Evolutionary conservation across 2,797 vertebrate genomes (phyloP).

Genomic region (Scleropages formosus): DNA sequence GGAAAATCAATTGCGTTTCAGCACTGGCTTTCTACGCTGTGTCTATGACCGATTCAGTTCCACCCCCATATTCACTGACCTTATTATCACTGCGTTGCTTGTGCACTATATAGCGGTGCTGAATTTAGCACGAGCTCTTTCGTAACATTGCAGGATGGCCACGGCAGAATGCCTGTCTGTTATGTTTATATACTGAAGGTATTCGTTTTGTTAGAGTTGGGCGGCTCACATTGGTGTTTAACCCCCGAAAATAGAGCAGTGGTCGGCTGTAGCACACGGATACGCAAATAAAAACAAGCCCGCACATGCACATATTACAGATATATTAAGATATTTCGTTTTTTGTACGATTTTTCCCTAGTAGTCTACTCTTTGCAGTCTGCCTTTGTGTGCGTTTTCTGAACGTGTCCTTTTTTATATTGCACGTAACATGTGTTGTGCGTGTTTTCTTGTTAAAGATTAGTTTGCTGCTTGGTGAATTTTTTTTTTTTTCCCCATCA

Average conservation of each 20-base stretch:
- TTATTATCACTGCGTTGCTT: neutral
- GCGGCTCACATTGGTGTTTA: neutral
- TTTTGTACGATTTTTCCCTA: no score
- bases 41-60: neutral
- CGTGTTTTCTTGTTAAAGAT: no score
- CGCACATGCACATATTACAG: neutral
- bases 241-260: neutral
- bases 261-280: neutral
- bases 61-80: constrained; percentile 12
- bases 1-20: constrained; percentile 65
- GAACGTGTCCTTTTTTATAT: no score
- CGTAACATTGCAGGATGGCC: neutral
- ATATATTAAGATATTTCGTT: no score
- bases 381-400: no score
- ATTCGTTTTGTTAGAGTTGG: no score
- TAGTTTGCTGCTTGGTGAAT: no score
- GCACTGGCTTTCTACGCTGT: neutral
- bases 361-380: no score
- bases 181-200: no score
- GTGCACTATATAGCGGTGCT: neutral
- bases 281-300: neutral
- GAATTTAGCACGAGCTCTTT: neutral
- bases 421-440: no score
- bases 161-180: neutral
- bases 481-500: no score